These are phyloP conservation scores for Nansenia antarctica DNA, from an alignment of 2,113 vertebrate species.

Conservation along the genomic window DNA sequence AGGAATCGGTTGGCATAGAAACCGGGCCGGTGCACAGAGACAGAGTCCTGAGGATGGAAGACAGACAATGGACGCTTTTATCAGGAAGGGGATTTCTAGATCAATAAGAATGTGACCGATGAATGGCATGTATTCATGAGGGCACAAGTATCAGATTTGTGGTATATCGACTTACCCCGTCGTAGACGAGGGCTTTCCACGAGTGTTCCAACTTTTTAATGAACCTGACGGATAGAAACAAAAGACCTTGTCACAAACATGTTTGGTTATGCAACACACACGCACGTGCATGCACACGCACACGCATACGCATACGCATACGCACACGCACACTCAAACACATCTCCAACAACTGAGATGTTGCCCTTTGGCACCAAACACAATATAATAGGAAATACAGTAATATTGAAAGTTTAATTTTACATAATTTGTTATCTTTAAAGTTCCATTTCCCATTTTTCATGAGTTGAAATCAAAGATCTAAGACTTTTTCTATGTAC, in stretches of 20 bases:
- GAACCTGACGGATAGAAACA: slow-evolving; percentile 76
- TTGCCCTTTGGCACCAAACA: background rate
- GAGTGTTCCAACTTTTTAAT: slow-evolving; percentile 99
- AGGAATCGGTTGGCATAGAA: slow-evolving; percentile 98
- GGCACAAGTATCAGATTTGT: slow-evolving; percentile 33
- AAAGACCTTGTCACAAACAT: slow-evolving; percentile 28
- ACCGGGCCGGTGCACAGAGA: slow-evolving; percentile 94
- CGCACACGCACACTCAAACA: background rate
- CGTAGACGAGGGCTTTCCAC: slow-evolving; percentile 98
- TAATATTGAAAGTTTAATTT: background rate
- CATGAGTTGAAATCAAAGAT: background rate
- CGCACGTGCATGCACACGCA: background rate
- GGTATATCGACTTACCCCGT: slow-evolving; percentile 83
- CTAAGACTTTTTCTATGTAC: no score
- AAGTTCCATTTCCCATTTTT: background rate
- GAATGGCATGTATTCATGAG: slow-evolving; percentile 44
- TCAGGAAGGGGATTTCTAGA: slow-evolving; percentile 1
- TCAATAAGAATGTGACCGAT: slow-evolving; percentile 14
- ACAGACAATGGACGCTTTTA: slow-evolving; percentile 24
- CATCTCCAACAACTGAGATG: background rate
- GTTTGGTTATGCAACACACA: slow-evolving; percentile 11
- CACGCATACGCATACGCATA: background rate
- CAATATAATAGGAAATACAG: background rate
- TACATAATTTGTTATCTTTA: background rate
- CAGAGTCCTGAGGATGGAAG: slow-evolving; percentile 81